phyloP scores from a whole-genome alignment of 1,140 invertebrate species.

The Tetraneura akinire region DNA sequence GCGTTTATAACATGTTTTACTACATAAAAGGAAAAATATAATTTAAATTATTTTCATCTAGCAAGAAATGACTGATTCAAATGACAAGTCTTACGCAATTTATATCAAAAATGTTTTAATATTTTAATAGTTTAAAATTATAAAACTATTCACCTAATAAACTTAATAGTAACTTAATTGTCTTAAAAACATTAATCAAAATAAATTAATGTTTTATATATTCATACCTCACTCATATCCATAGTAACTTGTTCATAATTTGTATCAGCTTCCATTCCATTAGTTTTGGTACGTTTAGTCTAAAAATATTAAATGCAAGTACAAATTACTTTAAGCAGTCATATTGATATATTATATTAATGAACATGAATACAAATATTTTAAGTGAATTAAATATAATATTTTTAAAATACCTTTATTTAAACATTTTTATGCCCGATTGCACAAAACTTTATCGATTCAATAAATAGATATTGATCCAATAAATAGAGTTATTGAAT shows the following conservation, averaged over 20 bases:
- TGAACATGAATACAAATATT: too few relatives aligned
- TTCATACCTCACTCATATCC: slow-evolving; percentile 54
- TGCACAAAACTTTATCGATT: too few relatives aligned
- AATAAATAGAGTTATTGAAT: too few relatives aligned
- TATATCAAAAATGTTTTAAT: neutral
- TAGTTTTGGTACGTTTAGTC: slow-evolving; percentile 31
- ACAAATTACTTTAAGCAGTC: neutral
- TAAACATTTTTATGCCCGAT: too few relatives aligned
- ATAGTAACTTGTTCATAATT: slow-evolving; percentile 54
- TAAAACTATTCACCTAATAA: neutral
- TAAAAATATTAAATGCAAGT: slow-evolving; percentile 26
- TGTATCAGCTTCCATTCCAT: slow-evolving; percentile 51
- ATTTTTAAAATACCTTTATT: too few relatives aligned
- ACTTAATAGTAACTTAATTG: neutral
- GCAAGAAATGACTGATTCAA: neutral
- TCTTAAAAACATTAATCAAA: slow-evolving; percentile 24
- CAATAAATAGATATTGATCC: too few relatives aligned
- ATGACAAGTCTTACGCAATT: neutral
- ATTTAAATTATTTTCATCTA: neutral
- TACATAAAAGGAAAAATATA: neutral
- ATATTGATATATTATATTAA: too few relatives aligned
- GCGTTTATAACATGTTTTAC: neutral
- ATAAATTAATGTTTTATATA: slow-evolving; percentile 17
- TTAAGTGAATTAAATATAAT: too few relatives aligned
- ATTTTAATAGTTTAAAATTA: slow-evolving; percentile 2